A percentile compares a stretch with the other conserved stretches of the same genome.
These are phyloP conservation scores for Drosophila anomalata DNA, from an alignment of 2,888 invertebrate species.

Conservation along the genomic window DNA sequence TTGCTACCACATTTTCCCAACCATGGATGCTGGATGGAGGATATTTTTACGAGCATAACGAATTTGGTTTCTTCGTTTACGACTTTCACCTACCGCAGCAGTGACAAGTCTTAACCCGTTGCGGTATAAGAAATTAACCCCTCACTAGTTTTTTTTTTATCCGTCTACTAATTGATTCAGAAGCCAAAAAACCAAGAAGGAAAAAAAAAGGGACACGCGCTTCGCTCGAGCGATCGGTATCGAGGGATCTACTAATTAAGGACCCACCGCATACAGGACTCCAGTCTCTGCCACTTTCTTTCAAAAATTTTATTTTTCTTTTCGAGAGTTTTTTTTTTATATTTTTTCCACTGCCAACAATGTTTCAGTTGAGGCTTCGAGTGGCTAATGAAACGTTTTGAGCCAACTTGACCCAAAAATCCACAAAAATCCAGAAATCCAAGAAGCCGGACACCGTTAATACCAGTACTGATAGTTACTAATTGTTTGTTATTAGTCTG, in stretches of 20 bases:
- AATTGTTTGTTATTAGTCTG: constrained; percentile 77
- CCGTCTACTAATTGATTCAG: constrained; percentile 30
- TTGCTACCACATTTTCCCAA: not conserved
- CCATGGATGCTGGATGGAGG: constrained; percentile 15
- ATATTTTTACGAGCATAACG: constrained; percentile 40
- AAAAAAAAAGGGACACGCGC: constrained; percentile 34
- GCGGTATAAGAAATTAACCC: constrained; percentile 22
- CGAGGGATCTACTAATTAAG: constrained; percentile 44
- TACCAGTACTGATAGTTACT: constrained; percentile 72
- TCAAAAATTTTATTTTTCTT: not conserved
- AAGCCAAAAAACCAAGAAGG: constrained; percentile 6
- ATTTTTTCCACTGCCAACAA: not conserved
- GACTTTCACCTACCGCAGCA: constrained; percentile 76
- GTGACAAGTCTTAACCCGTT: constrained; percentile 60
- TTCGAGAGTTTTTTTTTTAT: too few species aligned
- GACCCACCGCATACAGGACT: constrained; percentile 38
- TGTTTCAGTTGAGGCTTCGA: not conserved
- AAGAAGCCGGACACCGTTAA: constrained; percentile 44
- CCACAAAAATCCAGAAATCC: constrained; percentile 13
- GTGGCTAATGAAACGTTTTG: constrained; percentile 38
- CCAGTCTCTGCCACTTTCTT: constrained; percentile 1
- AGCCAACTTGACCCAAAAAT: constrained; percentile 4
- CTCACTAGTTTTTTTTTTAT: not conserved
- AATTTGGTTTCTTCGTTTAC: constrained; percentile 48
- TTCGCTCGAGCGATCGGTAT: constrained; percentile 39